phyloP scores from a whole-genome alignment of 2,888 invertebrate genomes.

The Timandra comae region DNA sequence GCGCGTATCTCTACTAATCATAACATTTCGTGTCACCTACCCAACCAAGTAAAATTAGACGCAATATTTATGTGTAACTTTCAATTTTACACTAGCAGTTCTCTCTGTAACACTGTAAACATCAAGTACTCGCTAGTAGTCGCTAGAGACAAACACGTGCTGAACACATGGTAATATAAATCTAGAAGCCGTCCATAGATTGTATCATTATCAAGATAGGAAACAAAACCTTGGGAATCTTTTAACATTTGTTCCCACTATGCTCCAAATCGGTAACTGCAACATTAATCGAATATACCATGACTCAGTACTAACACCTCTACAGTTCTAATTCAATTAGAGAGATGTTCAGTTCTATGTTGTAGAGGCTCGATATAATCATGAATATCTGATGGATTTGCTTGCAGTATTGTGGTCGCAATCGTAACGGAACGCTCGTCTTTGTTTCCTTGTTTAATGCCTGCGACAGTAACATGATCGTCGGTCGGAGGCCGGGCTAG shows the following conservation, averaged over 20 bases:
- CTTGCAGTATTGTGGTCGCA: slow-evolving; percentile 11
- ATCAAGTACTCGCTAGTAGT: no score
- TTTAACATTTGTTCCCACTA: no score
- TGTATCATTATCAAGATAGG: no score
- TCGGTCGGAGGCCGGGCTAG: slow-evolving; percentile 13
- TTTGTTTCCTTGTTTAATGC: slow-evolving; percentile 13
- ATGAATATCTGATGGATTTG: not conserved
- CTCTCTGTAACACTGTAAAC: no score
- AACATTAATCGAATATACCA: slow-evolving; percentile 6
- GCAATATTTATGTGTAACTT: no score
- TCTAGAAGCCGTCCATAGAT: no score
- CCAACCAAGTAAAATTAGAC: slow-evolving; percentile 14
- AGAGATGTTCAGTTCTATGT: slow-evolving; percentile 6
- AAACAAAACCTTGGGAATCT: no score
- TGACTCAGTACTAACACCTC: slow-evolving; percentile 11
- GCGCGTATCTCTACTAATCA: slow-evolving; percentile 23
- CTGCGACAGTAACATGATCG: slow-evolving; percentile 16
- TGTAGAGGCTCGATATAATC: slow-evolving; percentile 5
- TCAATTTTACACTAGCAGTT: no score
- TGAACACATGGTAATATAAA: slow-evolving; percentile 5
- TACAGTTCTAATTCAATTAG: slow-evolving; percentile 18
- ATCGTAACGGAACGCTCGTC: slow-evolving; percentile 16
- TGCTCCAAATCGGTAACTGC: no score
- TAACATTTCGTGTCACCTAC: slow-evolving; percentile 2
- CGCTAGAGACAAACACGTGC: no score